phyloP scores from a whole-genome alignment of 1,140 invertebrate genomes.

The Andrena cerasifolii region DNA sequence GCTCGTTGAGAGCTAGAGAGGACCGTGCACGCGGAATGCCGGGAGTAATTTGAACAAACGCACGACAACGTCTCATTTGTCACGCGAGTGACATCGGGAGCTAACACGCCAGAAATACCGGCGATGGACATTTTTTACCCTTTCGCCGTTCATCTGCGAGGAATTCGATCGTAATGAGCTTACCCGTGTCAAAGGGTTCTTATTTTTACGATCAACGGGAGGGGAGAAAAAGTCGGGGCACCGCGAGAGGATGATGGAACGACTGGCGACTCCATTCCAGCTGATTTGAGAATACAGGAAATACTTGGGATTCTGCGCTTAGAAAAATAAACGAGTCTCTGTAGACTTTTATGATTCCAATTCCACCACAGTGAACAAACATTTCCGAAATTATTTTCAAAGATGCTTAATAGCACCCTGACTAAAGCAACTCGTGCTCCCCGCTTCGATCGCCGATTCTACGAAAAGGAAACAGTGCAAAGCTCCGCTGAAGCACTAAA shows the following conservation, averaged over 20 bases:
- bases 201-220: constrained; percentile 11
- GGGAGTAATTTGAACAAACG: constrained; percentile 81
- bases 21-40: constrained; percentile 71
- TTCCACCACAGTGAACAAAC: no score
- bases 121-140: constrained; percentile 65
- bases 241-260: constrained; percentile 27
- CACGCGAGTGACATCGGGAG: constrained; percentile 72
- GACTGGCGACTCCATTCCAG: constrained; percentile 10
- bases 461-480: no score
- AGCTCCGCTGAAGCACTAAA: no score
- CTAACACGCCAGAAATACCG: constrained; percentile 62
- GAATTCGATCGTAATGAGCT: constrained; percentile 63
- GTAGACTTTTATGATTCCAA: no score
- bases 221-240: background rate
- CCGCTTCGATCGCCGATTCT: no score
- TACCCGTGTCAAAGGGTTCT: constrained; percentile 51
- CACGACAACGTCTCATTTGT: constrained; percentile 82
- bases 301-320: background rate
- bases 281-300: constrained; percentile 23
- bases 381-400: no score
- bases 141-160: constrained; percentile 28
- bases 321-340: no score
- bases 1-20: constrained; percentile 66
- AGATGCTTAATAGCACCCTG: no score
- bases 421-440: no score